Evolutionary conservation across 2,888 invertebrate genomes (phyloP), one percentile per base, ranked within the genome.

Genomic region (Rhamnusium bicolor): DNA sequence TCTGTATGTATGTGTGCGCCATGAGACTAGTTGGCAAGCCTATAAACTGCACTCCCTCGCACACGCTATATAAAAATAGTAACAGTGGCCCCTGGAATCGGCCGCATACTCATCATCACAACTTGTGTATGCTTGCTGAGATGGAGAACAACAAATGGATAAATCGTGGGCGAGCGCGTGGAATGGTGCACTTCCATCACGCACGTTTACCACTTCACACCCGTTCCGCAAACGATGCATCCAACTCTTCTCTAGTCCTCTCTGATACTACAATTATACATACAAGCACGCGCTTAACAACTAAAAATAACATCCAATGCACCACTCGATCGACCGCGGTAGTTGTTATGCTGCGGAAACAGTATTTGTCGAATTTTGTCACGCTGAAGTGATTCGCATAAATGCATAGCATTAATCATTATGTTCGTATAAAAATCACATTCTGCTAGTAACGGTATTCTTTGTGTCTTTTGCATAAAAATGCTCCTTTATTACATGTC

Each of bases 1-100:
- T 47, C 19, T 54, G 19, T 12, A 24, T 12, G 24, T 54, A 24
- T 54, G 24, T 12, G 51, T 19, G 51, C 19, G 51, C 51, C 51
- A 19, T 18, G 51, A 51, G 51, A 51, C 51, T 27, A 67, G 40
- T 67, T 67, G 67, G 67, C 67, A 67, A 18, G 70, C 32, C 54
- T 68, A 53, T 65, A 51, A 66, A 76, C 75, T 80, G 76, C 81
- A 79, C 80, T 80, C 80, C 80, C 75, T 79, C 81, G 77, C 77
- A 75, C 73, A 73, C 75, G 71, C 72, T 60, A 75, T 73, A 65
- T 75, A 77, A 77, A 77, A 77, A 77, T 77, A 77, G 77, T 72
- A 73, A 65, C 69, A 32, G 66, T 61, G 77, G 77, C 77, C 77
- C 77, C 77, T 75, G 77, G 75, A 77, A 75, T 61, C 56, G 56